Base-by-base conservation (phyloP, 2,888 invertebrate genomes). In the Electrophaes corylata region DNA sequence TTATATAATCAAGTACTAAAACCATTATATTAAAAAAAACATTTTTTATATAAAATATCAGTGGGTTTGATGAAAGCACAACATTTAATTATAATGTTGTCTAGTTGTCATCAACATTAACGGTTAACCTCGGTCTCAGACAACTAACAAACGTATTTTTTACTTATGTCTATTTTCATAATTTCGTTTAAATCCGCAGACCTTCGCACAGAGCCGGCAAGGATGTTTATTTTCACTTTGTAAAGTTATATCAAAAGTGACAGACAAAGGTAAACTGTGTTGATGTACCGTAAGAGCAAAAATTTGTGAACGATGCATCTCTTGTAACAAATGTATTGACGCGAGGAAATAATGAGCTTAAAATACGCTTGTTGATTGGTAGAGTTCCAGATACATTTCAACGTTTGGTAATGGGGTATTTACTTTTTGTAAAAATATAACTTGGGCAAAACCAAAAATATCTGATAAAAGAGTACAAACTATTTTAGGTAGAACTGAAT, bases 81-180 rank as follows among this genome's bases (percentile, higher is more conserved):
- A 43, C 60, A 66, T 20, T 44, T 65, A 67, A 73, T 72, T 69
- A 65, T 54, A 62, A 61, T 61, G 60, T 66, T 67, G 69, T 71
- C 70, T 72, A 64, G 65, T 69, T 78, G 73, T 78, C 73, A 76
- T 60, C 46, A 57, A 54, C 63, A 56, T 67, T 65, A 70, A 67
- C 70, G 56, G 68, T 69, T 77, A 78, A 72, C 80, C 81, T 81
- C 73, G 76, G 65, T 62, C 62, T 65, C 62, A 65, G 68, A 60
- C 60, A 66, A 47, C 43, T 49, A 45, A 50, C 23, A 26, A 35
- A 18, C 14, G 31, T 39, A 23, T 45, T 45, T 58, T 53, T 48
- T 37, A 31, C 31, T 47, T 52, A 23, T n/a, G 12, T 65, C 67
- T 75, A 78, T 76, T 76, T 78, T 73, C 73, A 69, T 62, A 64